Conservation (phyloP, 1,140 invertebrate genomes). For the Drosophila nigromelanica region DNA sequence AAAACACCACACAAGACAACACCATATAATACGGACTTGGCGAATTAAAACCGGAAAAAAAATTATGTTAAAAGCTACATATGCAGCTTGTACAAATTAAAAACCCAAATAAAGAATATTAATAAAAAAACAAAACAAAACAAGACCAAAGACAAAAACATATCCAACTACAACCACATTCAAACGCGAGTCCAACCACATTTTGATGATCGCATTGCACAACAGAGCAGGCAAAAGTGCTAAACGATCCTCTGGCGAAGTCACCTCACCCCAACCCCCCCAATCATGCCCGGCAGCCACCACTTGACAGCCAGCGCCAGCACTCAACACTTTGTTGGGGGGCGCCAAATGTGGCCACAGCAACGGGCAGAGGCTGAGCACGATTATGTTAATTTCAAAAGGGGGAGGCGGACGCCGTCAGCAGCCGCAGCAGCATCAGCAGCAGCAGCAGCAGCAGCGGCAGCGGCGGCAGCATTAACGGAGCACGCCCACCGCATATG, state of each 20-base stretch:
- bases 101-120: too few species aligned
- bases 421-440: slow-evolving; percentile 35
- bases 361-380: slow-evolving; percentile 48
- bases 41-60: too few species aligned
- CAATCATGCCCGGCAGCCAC: slow-evolving; percentile 52
- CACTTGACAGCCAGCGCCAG: slow-evolving; percentile 76
- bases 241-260: slow-evolving; percentile 30
- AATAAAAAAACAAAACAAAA: too few species aligned
- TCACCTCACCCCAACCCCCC: slow-evolving; percentile 1
- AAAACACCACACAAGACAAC: too few species aligned
- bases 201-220: slow-evolving; percentile 62
- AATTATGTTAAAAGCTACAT: too few species aligned
- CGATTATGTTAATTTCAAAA: slow-evolving; percentile 75
- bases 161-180: neutral
- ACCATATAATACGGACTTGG: too few species aligned
- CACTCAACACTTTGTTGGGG: slow-evolving; percentile 74
- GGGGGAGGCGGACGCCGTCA: slow-evolving; percentile 13
- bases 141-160: too few species aligned
- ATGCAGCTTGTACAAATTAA: too few species aligned
- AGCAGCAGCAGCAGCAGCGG: neutral
- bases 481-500: slow-evolving; percentile 81
- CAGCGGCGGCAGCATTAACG: slow-evolving; percentile 59
- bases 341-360: slow-evolving; percentile 39
- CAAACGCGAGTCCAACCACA: slow-evolving; percentile 12
- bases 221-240: slow-evolving; percentile 43